Evolutionary conservation across 2,113 vertebrate genomes (phyloP), one percentile per base, ranked within the genome.

Genomic region (Terrapene triunguis): DNA sequence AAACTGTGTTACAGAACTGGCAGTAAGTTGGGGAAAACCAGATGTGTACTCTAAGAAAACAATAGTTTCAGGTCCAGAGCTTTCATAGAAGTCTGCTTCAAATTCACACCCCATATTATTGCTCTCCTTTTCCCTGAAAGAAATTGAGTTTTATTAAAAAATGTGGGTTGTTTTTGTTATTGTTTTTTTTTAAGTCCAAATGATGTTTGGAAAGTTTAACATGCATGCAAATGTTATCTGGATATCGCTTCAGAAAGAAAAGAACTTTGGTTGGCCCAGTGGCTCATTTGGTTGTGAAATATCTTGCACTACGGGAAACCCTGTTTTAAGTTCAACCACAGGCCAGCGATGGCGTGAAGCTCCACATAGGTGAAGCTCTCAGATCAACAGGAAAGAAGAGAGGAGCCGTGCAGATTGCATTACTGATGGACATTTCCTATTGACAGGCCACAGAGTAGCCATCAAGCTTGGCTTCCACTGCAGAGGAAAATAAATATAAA

Each of bases 1-100:
- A 98, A 98, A 97, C 59, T 53, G 91, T 95, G 93, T 94, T 98
- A 97, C 87, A 96, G 94, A 97, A 93, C 94, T 98, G 98, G 97
- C 98, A 96, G 91, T 10, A 12, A 85, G 27, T 19, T 88, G 97
- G 98, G 95, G 95, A 93, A 96, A 95, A 95, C 93, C 98, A 98
- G 98, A 97, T 98, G 98, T 97, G 96, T 94, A 76, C 89, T 95
- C 78, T 8, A 96, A 96, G 91, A 95, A 94, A 93, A 90, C 93
- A 95, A 93, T 81, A 82, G 53, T 38, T 88, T 84, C 53, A 94
- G 97, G 85, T 92, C 96, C 94, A 91, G 86, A 90, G 82, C 74
- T 92, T 96, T 96, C 97, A 93, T 82, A 82, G 96, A 95, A 91
- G 92, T 76, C 96, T 91, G 97, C 96, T 97, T 95, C 89, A 84